These are phyloP conservation scores for Syngnathus typhle DNA, from an alignment of 2,113 vertebrate genomes.

Conservation along the genomic window DNA sequence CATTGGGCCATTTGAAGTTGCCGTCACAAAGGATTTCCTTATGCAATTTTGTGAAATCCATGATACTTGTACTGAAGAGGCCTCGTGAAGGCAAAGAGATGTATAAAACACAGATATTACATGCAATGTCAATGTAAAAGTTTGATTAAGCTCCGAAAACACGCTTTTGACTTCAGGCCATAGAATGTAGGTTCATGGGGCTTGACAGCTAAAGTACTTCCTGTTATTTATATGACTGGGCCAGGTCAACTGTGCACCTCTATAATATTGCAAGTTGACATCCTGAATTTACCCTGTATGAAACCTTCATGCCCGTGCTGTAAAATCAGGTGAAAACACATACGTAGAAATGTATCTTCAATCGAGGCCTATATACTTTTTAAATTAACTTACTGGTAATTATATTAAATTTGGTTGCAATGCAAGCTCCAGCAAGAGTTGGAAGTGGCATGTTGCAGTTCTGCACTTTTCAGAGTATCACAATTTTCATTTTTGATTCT, in stretches of 20 bases:
- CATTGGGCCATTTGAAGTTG: neutral
- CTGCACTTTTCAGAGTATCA: no score
- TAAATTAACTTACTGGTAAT: no score
- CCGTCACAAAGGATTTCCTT: no score
- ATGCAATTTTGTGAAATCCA: neutral
- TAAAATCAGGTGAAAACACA: conserved; percentile 21
- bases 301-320: conserved; percentile 15
- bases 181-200: conserved; percentile 35
- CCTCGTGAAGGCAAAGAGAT: neutral
- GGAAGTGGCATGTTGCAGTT: no score
- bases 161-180: conserved; percentile 51
- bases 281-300: conserved; percentile 4
- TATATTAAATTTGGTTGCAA: no score
- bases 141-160: conserved; percentile 54
- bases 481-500: no score
- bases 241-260: conserved; percentile 41
- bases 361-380: no score
- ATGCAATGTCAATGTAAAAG: conserved; percentile 39
- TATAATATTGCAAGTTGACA: conserved; percentile 22
- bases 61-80: neutral
- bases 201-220: conserved; percentile 59
- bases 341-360: neutral
- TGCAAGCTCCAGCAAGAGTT: no score
- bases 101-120: neutral
- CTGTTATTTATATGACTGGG: conserved; percentile 42